Evolutionary conservation across 2,888 invertebrate genomes (phyloP).

Genomic region (Aspidiotus rigidus): DNA sequence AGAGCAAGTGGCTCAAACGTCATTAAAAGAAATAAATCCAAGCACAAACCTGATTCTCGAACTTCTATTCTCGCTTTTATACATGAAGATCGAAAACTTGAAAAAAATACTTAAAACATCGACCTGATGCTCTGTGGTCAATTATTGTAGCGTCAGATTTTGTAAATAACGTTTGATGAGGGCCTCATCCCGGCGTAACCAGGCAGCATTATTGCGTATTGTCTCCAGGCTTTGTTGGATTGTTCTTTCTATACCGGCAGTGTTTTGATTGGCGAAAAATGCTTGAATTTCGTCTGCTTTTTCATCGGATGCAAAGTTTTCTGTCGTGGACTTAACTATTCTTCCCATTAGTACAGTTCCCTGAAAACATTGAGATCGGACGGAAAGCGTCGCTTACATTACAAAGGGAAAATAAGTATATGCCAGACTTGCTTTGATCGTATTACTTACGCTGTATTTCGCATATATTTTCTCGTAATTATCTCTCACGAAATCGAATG

Average conservation of each 20-base stretch:
- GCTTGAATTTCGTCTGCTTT: slow-evolving; percentile 70
- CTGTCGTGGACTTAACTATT: slow-evolving; percentile 74
- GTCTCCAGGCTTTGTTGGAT: slow-evolving; percentile 87
- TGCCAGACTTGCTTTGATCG: neutral
- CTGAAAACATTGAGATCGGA: slow-evolving; percentile 46
- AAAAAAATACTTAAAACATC: too few relatives aligned
- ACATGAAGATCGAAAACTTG: too few relatives aligned
- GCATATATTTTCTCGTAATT: slow-evolving; percentile 67
- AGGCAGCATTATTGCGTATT: slow-evolving; percentile 76
- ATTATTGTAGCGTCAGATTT: slow-evolving; percentile 10
- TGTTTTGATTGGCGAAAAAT: slow-evolving; percentile 65
- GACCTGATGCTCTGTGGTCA: neutral
- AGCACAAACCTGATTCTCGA: too few relatives aligned
- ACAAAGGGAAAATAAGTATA: too few relatives aligned
- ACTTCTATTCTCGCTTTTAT: too few relatives aligned
- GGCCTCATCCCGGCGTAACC: slow-evolving; percentile 71
- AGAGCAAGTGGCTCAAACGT: too few relatives aligned
- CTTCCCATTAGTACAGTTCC: slow-evolving; percentile 73
- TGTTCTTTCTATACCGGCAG: slow-evolving; percentile 75
- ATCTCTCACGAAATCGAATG: slow-evolving; percentile 84
- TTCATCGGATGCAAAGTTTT: slow-evolving; percentile 78
- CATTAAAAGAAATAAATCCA: too few relatives aligned
- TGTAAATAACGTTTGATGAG: slow-evolving; percentile 15
- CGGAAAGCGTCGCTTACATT: too few relatives aligned
- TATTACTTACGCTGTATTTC: slow-evolving; percentile 57